Evolutionary conservation across 2,797 vertebrate species (phyloP).

Genomic region (Tenualosa ilisha): DNA sequence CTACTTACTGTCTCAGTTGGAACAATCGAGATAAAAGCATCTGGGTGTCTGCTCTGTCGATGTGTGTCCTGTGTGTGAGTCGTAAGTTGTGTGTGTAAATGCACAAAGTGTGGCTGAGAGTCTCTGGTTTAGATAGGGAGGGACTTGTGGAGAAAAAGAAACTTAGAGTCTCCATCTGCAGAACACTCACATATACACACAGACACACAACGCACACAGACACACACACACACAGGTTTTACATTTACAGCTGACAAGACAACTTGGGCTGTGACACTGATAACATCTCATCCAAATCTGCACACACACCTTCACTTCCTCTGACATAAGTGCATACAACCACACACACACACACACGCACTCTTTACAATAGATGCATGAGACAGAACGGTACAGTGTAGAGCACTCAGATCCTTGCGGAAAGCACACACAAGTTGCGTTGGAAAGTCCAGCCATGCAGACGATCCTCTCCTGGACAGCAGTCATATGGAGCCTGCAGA

Average conservation of each 20-base stretch:
- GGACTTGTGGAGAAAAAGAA: conserved; percentile 6
- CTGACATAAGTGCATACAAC: too few species aligned
- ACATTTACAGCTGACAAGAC: too few species aligned
- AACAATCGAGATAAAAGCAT: too few species aligned
- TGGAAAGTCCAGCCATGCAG: background rate
- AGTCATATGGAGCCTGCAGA: background rate
- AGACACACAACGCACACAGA: background rate
- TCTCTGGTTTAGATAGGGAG: background rate
- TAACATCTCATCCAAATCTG: background rate
- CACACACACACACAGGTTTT: background rate
- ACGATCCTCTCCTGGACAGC: background rate
- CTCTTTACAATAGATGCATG: too few species aligned
- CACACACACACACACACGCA: too few species aligned
- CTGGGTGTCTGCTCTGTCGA: background rate
- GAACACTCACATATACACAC: background rate
- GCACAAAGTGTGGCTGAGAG: background rate
- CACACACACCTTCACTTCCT: too few species aligned
- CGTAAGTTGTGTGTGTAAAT: background rate
- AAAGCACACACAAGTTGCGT: background rate
- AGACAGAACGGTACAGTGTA: too few species aligned
- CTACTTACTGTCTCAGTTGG: too few species aligned
- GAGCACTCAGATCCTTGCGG: background rate
- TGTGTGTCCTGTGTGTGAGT: background rate
- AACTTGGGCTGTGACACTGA: background rate
- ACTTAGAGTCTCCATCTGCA: background rate